Conservation (phyloP, 2,888 invertebrate genomes). For the Pyrgus malvae region DNA sequence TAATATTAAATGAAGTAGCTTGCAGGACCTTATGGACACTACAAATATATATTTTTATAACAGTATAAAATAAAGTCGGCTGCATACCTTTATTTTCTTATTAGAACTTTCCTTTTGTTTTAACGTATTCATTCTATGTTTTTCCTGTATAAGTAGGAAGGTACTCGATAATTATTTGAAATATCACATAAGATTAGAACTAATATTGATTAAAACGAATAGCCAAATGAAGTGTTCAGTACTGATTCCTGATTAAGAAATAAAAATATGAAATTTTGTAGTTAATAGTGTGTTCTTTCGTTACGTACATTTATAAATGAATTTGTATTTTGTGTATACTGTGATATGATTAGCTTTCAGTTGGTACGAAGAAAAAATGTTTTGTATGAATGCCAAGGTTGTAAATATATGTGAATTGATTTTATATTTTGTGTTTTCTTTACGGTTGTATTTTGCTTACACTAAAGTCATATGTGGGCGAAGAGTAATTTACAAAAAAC, state of each 20-base stretch:
- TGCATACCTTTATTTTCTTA: too few relatives aligned
- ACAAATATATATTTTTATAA: too few relatives aligned
- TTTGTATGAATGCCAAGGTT: conserved; percentile 49
- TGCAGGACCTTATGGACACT: too few relatives aligned
- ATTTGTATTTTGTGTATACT: conserved; percentile 57
- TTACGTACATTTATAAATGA: conserved; percentile 39
- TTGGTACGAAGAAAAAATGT: conserved; percentile 51
- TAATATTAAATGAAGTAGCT: too few relatives aligned
- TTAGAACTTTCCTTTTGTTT: too few relatives aligned
- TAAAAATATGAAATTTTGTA: conserved; percentile 14
- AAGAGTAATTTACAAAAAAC: too few relatives aligned
- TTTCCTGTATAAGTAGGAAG: too few relatives aligned
- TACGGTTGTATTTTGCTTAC: background rate
- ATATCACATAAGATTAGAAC: conserved; percentile 7
- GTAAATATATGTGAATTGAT: conserved; percentile 65
- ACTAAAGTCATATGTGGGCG: too few relatives aligned
- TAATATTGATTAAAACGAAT: conserved; percentile 9
- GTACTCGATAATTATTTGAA: too few relatives aligned
- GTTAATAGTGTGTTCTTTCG: conserved; percentile 15
- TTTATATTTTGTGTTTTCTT: background rate
- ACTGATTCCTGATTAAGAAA: conserved; percentile 24
- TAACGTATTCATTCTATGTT: too few relatives aligned
- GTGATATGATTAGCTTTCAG: conserved; percentile 70
- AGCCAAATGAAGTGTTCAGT: conserved; percentile 28
- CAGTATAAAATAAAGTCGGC: too few relatives aligned